Base-by-base conservation (phyloP, 2,888 invertebrate species). In the Halocaridina rubra region DNA sequence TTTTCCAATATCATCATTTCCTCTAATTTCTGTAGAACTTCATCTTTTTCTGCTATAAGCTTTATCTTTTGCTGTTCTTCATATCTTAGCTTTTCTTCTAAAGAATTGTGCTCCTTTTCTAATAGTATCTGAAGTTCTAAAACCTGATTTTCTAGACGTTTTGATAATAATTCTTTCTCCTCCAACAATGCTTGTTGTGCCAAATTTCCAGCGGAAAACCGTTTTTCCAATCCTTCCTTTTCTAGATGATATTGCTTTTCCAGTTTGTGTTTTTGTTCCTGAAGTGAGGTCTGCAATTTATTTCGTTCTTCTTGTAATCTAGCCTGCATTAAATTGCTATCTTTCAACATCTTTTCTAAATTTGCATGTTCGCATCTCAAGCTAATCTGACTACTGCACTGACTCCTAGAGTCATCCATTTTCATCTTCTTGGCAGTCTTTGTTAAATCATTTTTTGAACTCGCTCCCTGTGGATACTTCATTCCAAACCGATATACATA, bases 201-300 rank as follows among this genome's bases (percentile, higher is more conserved):
- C 24, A 81, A n/a, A 57, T 75, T 53, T 29, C 81, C 81, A 76
- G 53, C 85, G 10, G 89, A 86, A 13, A 93, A 89, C 88, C 91
- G 89, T 86, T 91, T 89, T 5, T 92, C 92, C 81, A 91, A 90
- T 76, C 89, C 89, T 80, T 89, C 90, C 39, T 39, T 39, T 39
- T 39, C 13, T 8, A 39, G 13, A 39, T 39, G 8, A 8, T 39
- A 39, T 13, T 39, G 7, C 13, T 39, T 7, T 39, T 39, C 39
- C 7, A 39, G 39, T 39, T 7, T 13, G 7, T 39, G 8, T 13
- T 13, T 7, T n/a, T 78, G 78, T 10, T 67, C 13, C 3, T 27
- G 67, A 5, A 78, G 64, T 16, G 67, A 67, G 4, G 24, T 22
- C 0, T 64, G 78, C 46, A 78, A n/a, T 1, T 33, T 19, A 19